A percentile compares a stretch with the other conserved stretches of the same genome.
These are phyloP conservation scores for Distichodus sexfasciatus DNA, from an alignment of 2,797 vertebrate species.

Conservation along the genomic window DNA sequence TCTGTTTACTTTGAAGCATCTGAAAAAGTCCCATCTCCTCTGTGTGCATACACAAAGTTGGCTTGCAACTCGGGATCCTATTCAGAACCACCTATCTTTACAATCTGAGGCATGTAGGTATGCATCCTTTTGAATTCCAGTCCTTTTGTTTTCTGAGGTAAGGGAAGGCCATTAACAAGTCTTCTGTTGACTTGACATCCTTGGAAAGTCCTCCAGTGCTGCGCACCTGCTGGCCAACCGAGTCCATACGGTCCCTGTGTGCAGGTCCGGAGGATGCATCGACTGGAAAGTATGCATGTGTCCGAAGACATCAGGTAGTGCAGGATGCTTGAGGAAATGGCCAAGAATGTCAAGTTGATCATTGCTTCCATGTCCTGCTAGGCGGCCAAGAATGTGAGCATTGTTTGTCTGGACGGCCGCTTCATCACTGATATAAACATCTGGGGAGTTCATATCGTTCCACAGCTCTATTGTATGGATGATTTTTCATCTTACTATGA, in stretches of 20 bases:
- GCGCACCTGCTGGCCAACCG: slow-evolving; percentile 71
- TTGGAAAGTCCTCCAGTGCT: slow-evolving; percentile 71
- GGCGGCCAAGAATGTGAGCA: slow-evolving; percentile 70
- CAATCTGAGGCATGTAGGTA: slow-evolving; percentile 66
- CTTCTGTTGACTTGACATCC: slow-evolving; percentile 77
- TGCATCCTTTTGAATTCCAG: slow-evolving; percentile 78
- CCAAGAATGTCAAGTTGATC: slow-evolving; percentile 69
- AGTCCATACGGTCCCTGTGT: slow-evolving; percentile 57
- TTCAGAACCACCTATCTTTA: slow-evolving; percentile 66
- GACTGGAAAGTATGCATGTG: slow-evolving; percentile 68
- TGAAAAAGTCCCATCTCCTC: slow-evolving; percentile 60
- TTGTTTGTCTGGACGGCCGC: slow-evolving; percentile 65
- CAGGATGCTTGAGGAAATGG: slow-evolving; percentile 67
- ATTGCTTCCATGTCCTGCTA: slow-evolving; percentile 60
- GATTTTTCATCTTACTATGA: slow-evolving; percentile 61
- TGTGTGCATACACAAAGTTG: slow-evolving; percentile 60
- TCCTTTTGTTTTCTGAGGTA: slow-evolving; percentile 74
- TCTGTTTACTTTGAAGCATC: slow-evolving; percentile 32
- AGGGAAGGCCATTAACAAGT: slow-evolving; percentile 72
- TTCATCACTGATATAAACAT: slow-evolving; percentile 71
- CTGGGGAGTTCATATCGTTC: slow-evolving; percentile 73
- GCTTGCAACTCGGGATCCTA: slow-evolving; percentile 65
- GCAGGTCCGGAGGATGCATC: slow-evolving; percentile 65
- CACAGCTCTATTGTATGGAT: slow-evolving; percentile 54
- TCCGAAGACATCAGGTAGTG: slow-evolving; percentile 53